phyloP scores from a whole-genome alignment of 2,797 vertebrate species.

The Coregonus ussuriensis region DNA sequence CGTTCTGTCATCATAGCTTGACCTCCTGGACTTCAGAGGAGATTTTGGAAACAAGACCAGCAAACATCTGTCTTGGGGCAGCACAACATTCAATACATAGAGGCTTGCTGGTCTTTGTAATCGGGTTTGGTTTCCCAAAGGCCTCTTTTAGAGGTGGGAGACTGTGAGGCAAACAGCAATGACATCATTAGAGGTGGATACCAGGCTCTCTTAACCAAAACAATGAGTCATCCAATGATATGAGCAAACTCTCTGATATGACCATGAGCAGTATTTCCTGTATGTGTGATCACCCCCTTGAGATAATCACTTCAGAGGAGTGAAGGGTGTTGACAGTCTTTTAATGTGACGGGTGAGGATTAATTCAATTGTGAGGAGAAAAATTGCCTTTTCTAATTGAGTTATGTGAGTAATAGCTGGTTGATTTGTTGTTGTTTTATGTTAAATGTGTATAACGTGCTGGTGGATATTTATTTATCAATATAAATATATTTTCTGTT shows the following conservation, averaged over 20 bases:
- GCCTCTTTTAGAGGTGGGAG: not conserved
- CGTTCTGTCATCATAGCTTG: not conserved
- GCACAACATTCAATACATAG: not conserved
- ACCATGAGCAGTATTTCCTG: not conserved
- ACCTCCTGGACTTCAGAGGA: not conserved
- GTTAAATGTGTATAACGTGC: not conserved
- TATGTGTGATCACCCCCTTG: conserved; percentile 2
- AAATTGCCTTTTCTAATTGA: not conserved
- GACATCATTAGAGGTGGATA: not conserved
- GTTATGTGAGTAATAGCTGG: not conserved
- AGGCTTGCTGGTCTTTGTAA: not conserved
- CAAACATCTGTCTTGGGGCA: not conserved
- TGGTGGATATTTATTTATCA: not conserved
- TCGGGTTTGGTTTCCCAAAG: not conserved
- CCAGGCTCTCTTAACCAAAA: not conserved
- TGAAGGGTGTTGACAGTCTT: not conserved
- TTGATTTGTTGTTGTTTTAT: not conserved
- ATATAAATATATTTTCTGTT: not conserved
- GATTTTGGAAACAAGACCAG: not conserved
- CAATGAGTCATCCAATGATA: not conserved
- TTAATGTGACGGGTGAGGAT: not conserved
- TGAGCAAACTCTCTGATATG: not conserved
- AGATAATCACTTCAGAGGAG: not conserved
- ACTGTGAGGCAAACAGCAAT: not conserved
- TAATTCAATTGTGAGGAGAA: not conserved